A percentile compares a stretch with the other conserved stretches of the same genome.
phyloP scores from a whole-genome alignment of 2,113 vertebrate species.

The Leptocoma aspasia region DNA sequence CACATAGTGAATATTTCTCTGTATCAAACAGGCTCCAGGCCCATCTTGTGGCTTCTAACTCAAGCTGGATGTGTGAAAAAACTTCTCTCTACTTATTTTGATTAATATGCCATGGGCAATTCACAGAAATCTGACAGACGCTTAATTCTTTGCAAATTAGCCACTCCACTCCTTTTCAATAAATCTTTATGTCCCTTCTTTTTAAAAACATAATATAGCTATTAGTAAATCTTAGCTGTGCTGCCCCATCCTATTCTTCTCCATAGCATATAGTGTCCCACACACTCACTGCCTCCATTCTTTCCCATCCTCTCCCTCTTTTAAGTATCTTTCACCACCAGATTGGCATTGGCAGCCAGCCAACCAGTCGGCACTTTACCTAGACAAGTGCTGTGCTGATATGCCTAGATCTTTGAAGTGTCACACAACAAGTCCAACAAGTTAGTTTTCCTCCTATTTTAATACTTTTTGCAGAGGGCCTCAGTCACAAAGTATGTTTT shows the following conservation, averaged over 20 bases:
- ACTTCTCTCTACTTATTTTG: not conserved
- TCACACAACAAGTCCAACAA: slow-evolving; percentile 42
- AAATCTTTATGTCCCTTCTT: not conserved
- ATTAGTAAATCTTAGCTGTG: not conserved
- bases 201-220: not conserved
- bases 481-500: not conserved
- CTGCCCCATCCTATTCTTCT: not conserved
- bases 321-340: not conserved
- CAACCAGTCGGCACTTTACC: not conserved
- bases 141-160: not conserved
- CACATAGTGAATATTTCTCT: not conserved
- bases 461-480: not conserved
- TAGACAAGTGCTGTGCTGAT: slow-evolving; percentile 15
- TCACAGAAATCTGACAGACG: not conserved
- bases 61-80: not conserved
- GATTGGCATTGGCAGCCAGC: not conserved
- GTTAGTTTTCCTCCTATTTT: slow-evolving; percentile 21
- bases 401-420: slow-evolving; percentile 40
- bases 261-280: not conserved
- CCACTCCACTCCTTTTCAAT: not conserved
- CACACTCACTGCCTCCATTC: not conserved
- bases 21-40: not conserved
- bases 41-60: not conserved
- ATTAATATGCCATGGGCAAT: not conserved
- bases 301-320: slow-evolving; percentile 6